A percentile compares a stretch with the other conserved stretches of the same genome.
Evolutionary conservation across 2,888 invertebrate species (phyloP).

Genomic region (Nysson spinosus): DNA sequence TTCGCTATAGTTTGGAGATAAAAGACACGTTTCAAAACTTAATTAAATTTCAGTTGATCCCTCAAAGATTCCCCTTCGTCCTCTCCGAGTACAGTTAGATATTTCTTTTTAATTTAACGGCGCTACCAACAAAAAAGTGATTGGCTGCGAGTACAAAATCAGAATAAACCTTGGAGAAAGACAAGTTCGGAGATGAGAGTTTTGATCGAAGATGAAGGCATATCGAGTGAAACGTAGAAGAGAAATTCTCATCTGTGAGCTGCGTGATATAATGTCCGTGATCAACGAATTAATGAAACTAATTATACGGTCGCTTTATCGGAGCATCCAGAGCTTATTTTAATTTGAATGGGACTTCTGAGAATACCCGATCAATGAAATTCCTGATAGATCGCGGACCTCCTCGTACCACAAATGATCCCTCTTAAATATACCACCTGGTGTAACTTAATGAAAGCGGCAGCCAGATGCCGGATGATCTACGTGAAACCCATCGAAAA

Average conservation of each 20-base stretch:
- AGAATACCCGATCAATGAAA: constrained; percentile 67
- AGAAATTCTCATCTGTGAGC: constrained; percentile 27
- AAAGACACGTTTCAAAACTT: too few relatives aligned
- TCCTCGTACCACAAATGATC: not conserved
- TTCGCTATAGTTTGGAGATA: too few relatives aligned
- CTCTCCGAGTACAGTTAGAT: not conserved
- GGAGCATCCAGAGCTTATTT: constrained; percentile 55
- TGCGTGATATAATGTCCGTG: constrained; percentile 49
- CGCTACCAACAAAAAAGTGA: constrained; percentile 3
- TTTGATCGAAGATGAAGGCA: not conserved
- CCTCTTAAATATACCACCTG: constrained; percentile 21
- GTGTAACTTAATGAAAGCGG: constrained; percentile 60
- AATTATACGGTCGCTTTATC: constrained; percentile 56
- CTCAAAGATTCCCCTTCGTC: not conserved
- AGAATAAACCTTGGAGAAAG: constrained; percentile 8
- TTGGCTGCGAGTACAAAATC: constrained; percentile 18
- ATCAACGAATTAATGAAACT: constrained; percentile 61
- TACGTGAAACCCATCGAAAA: constrained; percentile 39
- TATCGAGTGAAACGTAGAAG: not conserved
- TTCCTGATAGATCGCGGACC: constrained; percentile 61
- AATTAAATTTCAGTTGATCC: not conserved
- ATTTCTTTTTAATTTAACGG: constrained; percentile 2
- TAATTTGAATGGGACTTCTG: constrained; percentile 62
- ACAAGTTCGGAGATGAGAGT: constrained; percentile 1
- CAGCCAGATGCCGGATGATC: constrained; percentile 29